Base-by-base conservation (phyloP, 2,797 vertebrate species). In the Crenichthys baileyi region DNA sequence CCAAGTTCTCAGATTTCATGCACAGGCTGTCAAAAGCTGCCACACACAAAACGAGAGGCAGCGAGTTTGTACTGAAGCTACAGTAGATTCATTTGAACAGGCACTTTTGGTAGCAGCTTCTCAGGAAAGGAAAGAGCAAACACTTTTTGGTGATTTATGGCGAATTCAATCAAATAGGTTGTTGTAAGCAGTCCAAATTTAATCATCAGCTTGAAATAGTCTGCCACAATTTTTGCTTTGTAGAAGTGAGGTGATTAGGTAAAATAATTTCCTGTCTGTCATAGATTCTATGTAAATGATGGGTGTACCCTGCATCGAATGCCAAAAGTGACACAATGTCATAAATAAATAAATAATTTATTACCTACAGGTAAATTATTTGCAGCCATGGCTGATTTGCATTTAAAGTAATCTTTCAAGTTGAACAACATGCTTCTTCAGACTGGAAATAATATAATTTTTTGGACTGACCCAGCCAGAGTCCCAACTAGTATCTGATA, bases 21-120 rank as follows among this genome's bases (percentile, higher is more conserved):
- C 73, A 71, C 61, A 78, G 72, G 76, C 78, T 86, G 84, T 88
- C 79, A 82, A 88, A 87, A 83, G 68, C 73, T 86, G 79, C 82
- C 79, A 85, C 51, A 75, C 20, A 77, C 72, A 83, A 72, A 75
- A 79, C 63, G 68, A 73, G 83, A 83, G 76, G 48, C 80, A 46
- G 71, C 46, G 53, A 75, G 77, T 79, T 80, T 50, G 65, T 79
- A 60, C 75, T 61, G 53, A 85, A 79, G 81, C 77, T 77, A n/a
- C n/a, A n/a, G n/a, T n/a, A 88, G 74, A 79, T 79, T 50, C 55
- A 2, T 78, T n/a, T 70, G 41, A 70, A 46, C 13, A 60, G 58
- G 41, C 60, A 70, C 68, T 78, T 75, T 44, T 53, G 18, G 29
- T 77, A 39, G 29, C 68, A 73, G 76, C 56, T 79, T 77, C 26